A percentile compares a stretch with the other conserved stretches of the same genome.
phyloP scores from a whole-genome alignment of 2,888 invertebrate species.

The Dione vanillae region DNA sequence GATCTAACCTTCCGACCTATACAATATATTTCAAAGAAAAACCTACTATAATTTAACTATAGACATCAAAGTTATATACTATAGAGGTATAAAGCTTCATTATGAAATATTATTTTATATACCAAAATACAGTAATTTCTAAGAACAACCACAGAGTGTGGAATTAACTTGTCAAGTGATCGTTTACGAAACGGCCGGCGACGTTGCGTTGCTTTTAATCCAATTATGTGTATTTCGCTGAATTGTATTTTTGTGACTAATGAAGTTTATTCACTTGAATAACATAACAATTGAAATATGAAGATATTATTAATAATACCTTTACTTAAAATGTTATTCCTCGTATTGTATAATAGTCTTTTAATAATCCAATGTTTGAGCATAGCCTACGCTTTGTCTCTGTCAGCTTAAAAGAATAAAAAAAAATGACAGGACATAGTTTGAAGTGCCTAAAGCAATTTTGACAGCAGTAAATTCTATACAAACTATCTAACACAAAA shows the following conservation, averaged over 20 bases:
- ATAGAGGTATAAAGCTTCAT: neutral
- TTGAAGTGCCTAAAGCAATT: too few species aligned
- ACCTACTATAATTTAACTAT: neutral
- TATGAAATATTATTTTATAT: neutral
- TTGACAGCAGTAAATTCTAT: too few species aligned
- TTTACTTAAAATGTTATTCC: too few species aligned
- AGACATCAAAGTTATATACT: neutral
- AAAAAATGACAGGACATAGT: too few species aligned
- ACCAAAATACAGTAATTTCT: conserved; percentile 6
- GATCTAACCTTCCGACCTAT: neutral
- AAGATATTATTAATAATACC: too few species aligned
- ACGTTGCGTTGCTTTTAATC: conserved; percentile 3
- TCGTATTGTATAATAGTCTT: too few species aligned
- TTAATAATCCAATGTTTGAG: too few species aligned
- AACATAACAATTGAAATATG: too few species aligned
- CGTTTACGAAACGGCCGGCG: neutral
- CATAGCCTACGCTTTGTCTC: too few species aligned
- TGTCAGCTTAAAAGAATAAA: too few species aligned
- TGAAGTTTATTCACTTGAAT: neutral
- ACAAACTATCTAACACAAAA: too few species aligned
- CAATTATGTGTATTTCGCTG: conserved; percentile 6
- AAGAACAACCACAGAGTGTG: conserved; percentile 15
- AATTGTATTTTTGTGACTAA: conserved; percentile 7
- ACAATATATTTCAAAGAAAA: neutral
- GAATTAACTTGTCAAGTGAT: conserved; percentile 21